Evolutionary conservation across 53 echinoderm and acorn worm genomes (phyloP).

Genomic region (Paracentrotus lividus): DNA sequence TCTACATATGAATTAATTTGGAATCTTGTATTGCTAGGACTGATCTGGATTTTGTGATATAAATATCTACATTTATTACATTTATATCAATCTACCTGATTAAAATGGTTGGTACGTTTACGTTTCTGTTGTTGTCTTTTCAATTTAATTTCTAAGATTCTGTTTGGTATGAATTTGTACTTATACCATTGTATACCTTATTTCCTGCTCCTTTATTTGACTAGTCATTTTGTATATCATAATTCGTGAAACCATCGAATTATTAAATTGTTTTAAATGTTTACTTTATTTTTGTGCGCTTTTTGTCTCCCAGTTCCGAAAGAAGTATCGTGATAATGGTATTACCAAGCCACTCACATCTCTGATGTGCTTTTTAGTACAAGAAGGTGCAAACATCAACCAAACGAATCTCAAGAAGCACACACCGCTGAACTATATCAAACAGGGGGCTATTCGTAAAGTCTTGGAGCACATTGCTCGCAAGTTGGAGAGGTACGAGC

Average conservation of each 20-base stretch:
- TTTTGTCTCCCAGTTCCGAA: slow-evolving; percentile 43
- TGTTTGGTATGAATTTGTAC: too few relatives aligned
- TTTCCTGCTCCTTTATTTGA: too few relatives aligned
- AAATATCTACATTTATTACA: too few relatives aligned
- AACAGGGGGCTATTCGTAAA: slow-evolving; percentile 6
- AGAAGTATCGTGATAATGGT: slow-evolving; percentile 65
- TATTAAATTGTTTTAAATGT: neutral
- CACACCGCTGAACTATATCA: slow-evolving; percentile 52
- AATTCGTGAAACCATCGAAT: neutral
- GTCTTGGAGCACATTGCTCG: slow-evolving; percentile 64
- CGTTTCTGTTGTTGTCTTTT: too few relatives aligned
- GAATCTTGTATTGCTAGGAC: too few relatives aligned
- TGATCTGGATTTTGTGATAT: too few relatives aligned
- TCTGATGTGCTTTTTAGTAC: slow-evolving; percentile 61
- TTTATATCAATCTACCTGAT: too few relatives aligned
- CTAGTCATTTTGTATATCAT: too few relatives aligned
- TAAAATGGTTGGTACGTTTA: too few relatives aligned
- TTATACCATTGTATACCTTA: too few relatives aligned
- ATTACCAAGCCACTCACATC: slow-evolving; percentile 46
- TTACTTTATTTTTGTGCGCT: neutral
- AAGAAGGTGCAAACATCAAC: slow-evolving; percentile 10
- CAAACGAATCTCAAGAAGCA: slow-evolving; percentile 64
- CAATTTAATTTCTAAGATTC: too few relatives aligned
- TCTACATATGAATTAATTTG: too few relatives aligned
- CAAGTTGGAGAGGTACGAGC: slow-evolving; percentile 33